A percentile compares a stretch with the other conserved stretches of the same genome.
Conservation (phyloP, 2,888 invertebrate genomes). For the Caenorhabditis japonica region DNA sequence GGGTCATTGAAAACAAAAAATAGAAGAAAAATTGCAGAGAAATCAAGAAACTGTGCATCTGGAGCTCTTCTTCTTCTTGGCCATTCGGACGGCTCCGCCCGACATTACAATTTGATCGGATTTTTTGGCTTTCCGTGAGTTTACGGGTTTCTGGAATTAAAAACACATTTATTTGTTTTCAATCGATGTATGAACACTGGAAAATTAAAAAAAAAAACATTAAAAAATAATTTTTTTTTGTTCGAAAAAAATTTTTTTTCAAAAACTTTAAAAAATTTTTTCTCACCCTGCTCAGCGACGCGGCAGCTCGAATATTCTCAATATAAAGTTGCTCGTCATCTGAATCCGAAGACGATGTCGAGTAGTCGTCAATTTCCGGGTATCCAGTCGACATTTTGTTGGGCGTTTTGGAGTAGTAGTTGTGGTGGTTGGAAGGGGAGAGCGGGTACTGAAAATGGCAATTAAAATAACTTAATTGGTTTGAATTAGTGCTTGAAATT, state of each 20-base stretch:
- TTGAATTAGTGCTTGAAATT: too few relatives aligned
- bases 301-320: conserved; percentile 55
- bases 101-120: conserved; percentile 36
- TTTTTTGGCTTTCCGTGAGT: conserved; percentile 21
- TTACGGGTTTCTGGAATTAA: conserved; percentile 21
- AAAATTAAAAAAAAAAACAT: neutral
- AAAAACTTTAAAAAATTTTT: neutral
- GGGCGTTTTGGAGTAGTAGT: conserved; percentile 62
- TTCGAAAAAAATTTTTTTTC: too few relatives aligned
- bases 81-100: conserved; percentile 48
- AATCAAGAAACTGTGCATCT: conserved; percentile 54
- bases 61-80: conserved; percentile 58
- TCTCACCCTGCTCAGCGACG: conserved; percentile 49
- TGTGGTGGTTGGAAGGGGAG: conserved; percentile 36
- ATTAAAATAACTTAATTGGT: too few relatives aligned
- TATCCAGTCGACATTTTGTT: conserved; percentile 37
- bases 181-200: too few relatives aligned
- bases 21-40: neutral
- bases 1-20: too few relatives aligned
- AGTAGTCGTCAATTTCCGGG: conserved; percentile 26
- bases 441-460: conserved; percentile 13
- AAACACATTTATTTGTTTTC: too few relatives aligned
- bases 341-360: conserved; percentile 54
- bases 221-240: too few relatives aligned
- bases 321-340: conserved; percentile 63